Evolutionary conservation across 1,140 invertebrate species (phyloP), one percentile per base, ranked within the genome.

Genomic region (Microplitis demolitor): DNA sequence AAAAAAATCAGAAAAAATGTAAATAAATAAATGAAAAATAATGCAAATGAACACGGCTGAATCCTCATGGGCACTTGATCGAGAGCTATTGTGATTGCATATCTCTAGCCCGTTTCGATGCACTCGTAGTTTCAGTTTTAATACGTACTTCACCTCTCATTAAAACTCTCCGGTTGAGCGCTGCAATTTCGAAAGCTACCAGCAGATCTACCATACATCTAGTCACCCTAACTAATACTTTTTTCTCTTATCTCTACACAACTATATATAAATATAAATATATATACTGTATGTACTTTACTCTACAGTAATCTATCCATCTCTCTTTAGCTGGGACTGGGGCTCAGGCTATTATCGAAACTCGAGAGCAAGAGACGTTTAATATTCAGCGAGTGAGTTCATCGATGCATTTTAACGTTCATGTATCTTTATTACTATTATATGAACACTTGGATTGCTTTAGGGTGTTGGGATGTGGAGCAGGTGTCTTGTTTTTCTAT

Each of bases 101-200:
- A 66, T 66, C 45, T 39, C 70, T n/a, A 33, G 35, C 16, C 45
- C 45, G 61, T 54, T 64, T 71, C 68, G 31, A 70, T 51, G 24
- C 68, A 66, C 70, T 63, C 45, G 62, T 66, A 71, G 70, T 71
- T 71, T 71, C 70, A 66, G 70, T 71, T 71, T 71, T 71, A 71
- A 71, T 71, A 71, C 70, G 70, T 71, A 71, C 70, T 71, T 71
- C 70, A 71, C 70, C 70, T 71, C 70, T 71, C 70, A 71, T 71
- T 71, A 71, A 71, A 71, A 71, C 70, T 66, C 62, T 66, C 61
- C 62, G 70, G 62, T 54, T 71, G 70, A 71, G 70, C 66, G 62
- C 70, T 66, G 70, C 70, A 71, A 71, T 71, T 71, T 66, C 45
- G 61, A 71, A 71, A 71, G 63, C 61, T 61, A 39, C 67, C n/a